Evolutionary conservation across 2,797 vertebrate species (phyloP).

Genomic region (Typhlichthys subterraneus): DNA sequence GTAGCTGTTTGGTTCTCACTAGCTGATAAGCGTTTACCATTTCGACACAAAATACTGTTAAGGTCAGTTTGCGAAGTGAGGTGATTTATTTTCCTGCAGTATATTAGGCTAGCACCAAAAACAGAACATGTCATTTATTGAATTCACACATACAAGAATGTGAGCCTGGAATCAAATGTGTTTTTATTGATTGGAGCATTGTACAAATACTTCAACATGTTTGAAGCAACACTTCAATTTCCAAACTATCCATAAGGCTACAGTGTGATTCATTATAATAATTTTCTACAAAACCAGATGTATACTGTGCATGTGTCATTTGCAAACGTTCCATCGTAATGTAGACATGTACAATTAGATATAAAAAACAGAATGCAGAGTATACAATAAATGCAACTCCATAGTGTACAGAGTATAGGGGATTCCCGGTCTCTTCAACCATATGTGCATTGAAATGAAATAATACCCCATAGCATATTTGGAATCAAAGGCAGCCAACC

Average conservation of each 20-base stretch:
- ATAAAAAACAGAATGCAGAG: conserved; percentile 17
- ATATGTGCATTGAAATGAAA: conserved; percentile 64
- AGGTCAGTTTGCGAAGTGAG: conserved; percentile 14
- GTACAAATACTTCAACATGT: conserved; percentile 40
- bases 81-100: conserved; percentile 11
- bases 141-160: conserved; percentile 42
- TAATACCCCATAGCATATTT: conserved; percentile 66
- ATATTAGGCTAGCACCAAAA: conserved; percentile 43
- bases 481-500: conserved; percentile 55
- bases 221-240: conserved; percentile 17
- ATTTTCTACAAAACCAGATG: too few relatives aligned
- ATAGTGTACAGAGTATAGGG: conserved; percentile 51
- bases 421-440: conserved; percentile 58
- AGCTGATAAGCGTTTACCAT: conserved; percentile 22
- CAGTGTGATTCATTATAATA: not conserved
- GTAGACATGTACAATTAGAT: not conserved
- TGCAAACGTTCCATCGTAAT: too few relatives aligned
- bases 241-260: conserved; percentile 5
- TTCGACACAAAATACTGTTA: conserved; percentile 20
- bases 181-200: conserved; percentile 49
- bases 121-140: conserved; percentile 44
- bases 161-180: conserved; percentile 34
- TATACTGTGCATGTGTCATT: not conserved
- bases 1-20: conserved; percentile 7
- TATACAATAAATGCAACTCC: conserved; percentile 21